Percentiles rank a stretch among this genome's conserved stretches.
These are phyloP conservation scores for Phaonia tiefii DNA, from an alignment of 2,888 invertebrate species.

Conservation along the genomic window DNA sequence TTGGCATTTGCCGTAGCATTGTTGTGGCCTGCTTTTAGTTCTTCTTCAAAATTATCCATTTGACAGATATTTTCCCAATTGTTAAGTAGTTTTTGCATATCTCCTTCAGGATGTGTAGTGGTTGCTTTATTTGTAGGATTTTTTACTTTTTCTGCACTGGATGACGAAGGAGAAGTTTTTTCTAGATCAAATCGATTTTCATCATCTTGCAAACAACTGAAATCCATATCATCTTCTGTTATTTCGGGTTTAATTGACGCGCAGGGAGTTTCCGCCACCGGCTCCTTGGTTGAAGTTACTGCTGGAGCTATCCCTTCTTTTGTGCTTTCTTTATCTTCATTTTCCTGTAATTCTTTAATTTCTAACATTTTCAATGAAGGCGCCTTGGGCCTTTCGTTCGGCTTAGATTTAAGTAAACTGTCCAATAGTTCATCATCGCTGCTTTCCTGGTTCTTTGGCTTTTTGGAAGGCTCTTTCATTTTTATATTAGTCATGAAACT, in stretches of 20 bases:
- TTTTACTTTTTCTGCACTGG: constrained; percentile 24
- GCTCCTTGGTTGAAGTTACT: constrained; percentile 10
- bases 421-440: constrained; percentile 78
- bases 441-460: constrained; percentile 67
- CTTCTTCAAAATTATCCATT: constrained; percentile 78
- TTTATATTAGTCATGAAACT: constrained; percentile 78
- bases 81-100: constrained; percentile 75
- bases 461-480: constrained; percentile 73
- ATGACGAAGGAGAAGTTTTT: constrained; percentile 25
- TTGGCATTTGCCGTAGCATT: constrained; percentile 37
- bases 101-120: constrained; percentile 67
- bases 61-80: constrained; percentile 80
- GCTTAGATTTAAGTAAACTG: constrained; percentile 75
- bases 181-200: constrained; percentile 76
- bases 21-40: constrained; percentile 68
- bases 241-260: constrained; percentile 40
- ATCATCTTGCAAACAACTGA: constrained; percentile 78
- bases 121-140: constrained; percentile 38
- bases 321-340: constrained; percentile 41
- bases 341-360: not conserved
- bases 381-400: constrained; percentile 49
- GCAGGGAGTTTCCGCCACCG: not conserved
- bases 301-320: constrained; percentile 16
- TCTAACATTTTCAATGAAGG: not conserved
- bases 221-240: constrained; percentile 76